Percentiles rank a stretch among this genome's conserved stretches.
Evolutionary conservation across 2,113 vertebrate genomes (phyloP).

Genomic region (Stigmatopora nigra): DNA sequence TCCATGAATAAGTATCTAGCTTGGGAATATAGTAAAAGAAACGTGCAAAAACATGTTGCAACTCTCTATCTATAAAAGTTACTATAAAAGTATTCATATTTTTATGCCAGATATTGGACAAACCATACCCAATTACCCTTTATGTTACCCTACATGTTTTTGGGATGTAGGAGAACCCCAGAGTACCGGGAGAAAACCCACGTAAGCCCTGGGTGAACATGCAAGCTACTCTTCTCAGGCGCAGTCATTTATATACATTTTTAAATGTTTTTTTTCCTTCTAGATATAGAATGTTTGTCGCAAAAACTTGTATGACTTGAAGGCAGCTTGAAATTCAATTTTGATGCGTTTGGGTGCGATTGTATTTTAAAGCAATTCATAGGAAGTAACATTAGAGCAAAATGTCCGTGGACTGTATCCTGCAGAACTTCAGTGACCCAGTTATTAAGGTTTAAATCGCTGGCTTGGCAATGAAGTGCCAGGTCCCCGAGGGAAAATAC

Average conservation of each 20-base stretch:
- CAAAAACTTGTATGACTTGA: not conserved
- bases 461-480: too few relatives aligned
- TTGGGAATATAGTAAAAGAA: slow-evolving; percentile 6
- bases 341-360: not conserved
- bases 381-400: not conserved
- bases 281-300: not conserved
- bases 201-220: too few relatives aligned
- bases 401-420: not conserved
- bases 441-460: not conserved
- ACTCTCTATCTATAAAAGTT: not conserved
- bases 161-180: too few relatives aligned
- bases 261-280: too few relatives aligned
- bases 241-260: too few relatives aligned
- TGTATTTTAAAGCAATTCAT: not conserved
- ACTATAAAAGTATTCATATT: not conserved
- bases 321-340: not conserved
- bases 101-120: not conserved
- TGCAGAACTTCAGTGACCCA: not conserved
- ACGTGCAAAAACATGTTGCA: not conserved
- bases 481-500: not conserved
- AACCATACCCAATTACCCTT: not conserved
- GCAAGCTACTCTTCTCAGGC: too few relatives aligned
- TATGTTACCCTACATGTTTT: too few relatives aligned
- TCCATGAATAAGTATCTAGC: slow-evolving; percentile 17
- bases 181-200: too few relatives aligned